phyloP scores from a whole-genome alignment of 2,113 vertebrate genomes.

The Choloepus hoffmanni region DNA sequence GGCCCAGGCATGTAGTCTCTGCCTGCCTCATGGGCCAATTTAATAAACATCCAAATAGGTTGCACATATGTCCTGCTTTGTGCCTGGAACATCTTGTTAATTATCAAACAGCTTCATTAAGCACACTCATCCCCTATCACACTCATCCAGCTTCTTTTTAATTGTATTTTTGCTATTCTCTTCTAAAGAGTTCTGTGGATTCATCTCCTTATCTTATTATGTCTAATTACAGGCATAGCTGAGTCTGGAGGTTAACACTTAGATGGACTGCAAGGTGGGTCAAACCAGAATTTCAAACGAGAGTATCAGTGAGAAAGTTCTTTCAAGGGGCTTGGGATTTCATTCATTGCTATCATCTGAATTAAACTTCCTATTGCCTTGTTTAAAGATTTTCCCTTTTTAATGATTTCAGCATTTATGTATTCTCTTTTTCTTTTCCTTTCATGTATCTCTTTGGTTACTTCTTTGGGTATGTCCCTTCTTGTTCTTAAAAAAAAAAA shows the following conservation, averaged over 20 bases:
- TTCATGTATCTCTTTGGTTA: not conserved
- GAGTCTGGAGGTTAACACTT: slow-evolving; percentile 56
- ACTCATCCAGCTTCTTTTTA: slow-evolving; percentile 58
- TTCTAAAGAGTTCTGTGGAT: slow-evolving; percentile 46
- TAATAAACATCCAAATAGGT: not conserved
- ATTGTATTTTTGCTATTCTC: slow-evolving; percentile 61
- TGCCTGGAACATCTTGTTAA: slow-evolving; percentile 27
- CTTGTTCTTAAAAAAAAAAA: not conserved
- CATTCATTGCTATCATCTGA: not conserved
- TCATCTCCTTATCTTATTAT: slow-evolving; percentile 76
- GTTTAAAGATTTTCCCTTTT: not conserved
- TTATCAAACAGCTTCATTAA: slow-evolving; percentile 56
- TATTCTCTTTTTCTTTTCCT: not conserved
- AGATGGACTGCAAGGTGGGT: not conserved
- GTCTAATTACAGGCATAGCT: slow-evolving; percentile 72
- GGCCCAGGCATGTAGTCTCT: not conserved
- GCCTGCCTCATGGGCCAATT: not conserved
- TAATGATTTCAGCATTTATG: not conserved
- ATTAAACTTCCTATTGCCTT: not conserved
- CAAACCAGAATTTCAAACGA: not conserved
- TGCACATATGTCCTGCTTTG: not conserved
- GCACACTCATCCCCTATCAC: not conserved
- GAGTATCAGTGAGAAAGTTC: not conserved
- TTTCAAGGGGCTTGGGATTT: not conserved
- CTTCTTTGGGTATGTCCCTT: not conserved